These are phyloP conservation scores for Leuciscus waleckii DNA, from an alignment of 2,797 vertebrate species.

Conservation along the genomic window DNA sequence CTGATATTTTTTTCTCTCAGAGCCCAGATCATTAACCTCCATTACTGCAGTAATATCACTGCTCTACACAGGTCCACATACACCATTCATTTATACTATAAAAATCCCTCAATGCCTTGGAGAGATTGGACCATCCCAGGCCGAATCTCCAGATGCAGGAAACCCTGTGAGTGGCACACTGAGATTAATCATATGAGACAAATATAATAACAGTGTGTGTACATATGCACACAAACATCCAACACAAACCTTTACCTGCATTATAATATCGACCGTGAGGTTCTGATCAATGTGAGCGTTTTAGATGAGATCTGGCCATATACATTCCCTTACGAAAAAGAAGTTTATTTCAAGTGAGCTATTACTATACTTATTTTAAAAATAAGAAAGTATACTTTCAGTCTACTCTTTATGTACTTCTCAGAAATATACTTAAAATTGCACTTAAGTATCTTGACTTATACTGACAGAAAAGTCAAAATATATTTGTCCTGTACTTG, in stretches of 20 bases:
- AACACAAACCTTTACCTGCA: neutral
- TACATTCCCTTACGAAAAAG: neutral
- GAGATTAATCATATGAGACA: conserved; percentile 31
- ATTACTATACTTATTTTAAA: too few species aligned
- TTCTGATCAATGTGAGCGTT: neutral
- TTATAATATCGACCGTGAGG: neutral
- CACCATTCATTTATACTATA: conserved; percentile 11
- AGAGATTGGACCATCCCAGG: conserved; percentile 7
- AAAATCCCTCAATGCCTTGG: conserved; percentile 5
- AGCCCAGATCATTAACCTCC: conserved; percentile 2
- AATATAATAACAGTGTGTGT: neutral
- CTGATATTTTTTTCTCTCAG: neutral
- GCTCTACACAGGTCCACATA: conserved; percentile 2
- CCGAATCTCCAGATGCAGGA: neutral
- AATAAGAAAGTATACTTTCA: too few species aligned
- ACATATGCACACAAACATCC: neutral
- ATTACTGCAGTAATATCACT: conserved; percentile 14
- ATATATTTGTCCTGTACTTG: too few species aligned
- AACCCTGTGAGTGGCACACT: neutral
- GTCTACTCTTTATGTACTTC: too few species aligned
- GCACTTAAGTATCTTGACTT: too few species aligned
- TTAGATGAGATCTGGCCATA: neutral
- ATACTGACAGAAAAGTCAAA: too few species aligned
- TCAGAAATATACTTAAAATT: too few species aligned
- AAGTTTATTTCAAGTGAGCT: too few species aligned